These are phyloP conservation scores for Drosophila mayaguana DNA, from an alignment of 2,888 invertebrate species.

Conservation along the genomic window DNA sequence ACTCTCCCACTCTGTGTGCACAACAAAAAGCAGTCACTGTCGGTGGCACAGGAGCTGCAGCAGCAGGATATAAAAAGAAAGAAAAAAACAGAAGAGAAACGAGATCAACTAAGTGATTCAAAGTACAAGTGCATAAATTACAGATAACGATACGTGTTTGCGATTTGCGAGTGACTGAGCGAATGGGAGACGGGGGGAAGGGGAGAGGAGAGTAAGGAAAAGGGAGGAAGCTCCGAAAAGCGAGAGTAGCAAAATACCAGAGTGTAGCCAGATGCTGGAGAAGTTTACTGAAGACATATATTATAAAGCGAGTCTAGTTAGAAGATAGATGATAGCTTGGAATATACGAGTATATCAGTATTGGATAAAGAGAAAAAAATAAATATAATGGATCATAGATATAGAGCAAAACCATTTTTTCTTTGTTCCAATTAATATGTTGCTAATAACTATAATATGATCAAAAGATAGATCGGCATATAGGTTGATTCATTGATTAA, in stretches of 20 bases:
- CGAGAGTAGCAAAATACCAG: not conserved
- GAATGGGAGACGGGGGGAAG: slow-evolving; percentile 5
- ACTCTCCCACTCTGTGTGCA: slow-evolving; percentile 31
- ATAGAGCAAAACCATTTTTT: too few relatives aligned
- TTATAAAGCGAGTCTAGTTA: not conserved
- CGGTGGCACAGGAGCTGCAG: slow-evolving; percentile 28
- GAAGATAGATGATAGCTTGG: not conserved
- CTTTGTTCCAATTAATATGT: too few relatives aligned
- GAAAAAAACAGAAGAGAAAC: slow-evolving; percentile 41
- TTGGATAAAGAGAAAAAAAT: too few relatives aligned
- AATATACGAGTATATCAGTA: not conserved
- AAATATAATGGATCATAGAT: too few relatives aligned
- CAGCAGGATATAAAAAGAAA: slow-evolving; percentile 30
- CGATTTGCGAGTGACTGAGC: slow-evolving; percentile 43
- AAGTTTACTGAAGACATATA: not conserved
- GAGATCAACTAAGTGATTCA: slow-evolving; percentile 75
- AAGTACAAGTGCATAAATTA: slow-evolving; percentile 82
- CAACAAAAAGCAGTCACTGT: slow-evolving; percentile 40
- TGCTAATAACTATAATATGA: too few relatives aligned
- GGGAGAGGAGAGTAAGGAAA: not conserved
- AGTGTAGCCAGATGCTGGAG: not conserved
- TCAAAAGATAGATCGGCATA: too few relatives aligned
- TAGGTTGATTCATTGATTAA: too few relatives aligned
- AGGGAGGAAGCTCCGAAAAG: not conserved
- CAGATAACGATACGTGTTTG: slow-evolving; percentile 74